Base-by-base conservation (phyloP, 2,888 invertebrate species). In the Lithosia quadra region DNA sequence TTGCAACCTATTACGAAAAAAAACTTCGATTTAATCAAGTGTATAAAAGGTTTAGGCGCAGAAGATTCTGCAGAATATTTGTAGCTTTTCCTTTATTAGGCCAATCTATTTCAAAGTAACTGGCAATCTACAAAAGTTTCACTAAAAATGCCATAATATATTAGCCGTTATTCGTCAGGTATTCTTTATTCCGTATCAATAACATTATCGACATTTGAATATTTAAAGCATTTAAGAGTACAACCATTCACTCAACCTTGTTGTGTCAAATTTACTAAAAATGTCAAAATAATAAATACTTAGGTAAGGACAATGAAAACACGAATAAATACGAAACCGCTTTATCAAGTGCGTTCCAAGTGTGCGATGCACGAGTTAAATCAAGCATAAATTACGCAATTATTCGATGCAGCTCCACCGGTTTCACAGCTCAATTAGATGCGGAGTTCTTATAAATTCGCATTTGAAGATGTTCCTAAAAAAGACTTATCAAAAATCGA, bases 271-370 rank as follows among this genome's bases (percentile, higher is more conserved):
- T 49, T 49, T n/a, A n/a, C 49, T n/a, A 49, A 9, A 43, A 49
- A 49, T 49, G 18, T 49, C 49, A n/a, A 49, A 49, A 49, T 49
- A 49, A 49, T 49, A 49, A 49, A n/a, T 49, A 49, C 15, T n/a
- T n/a, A 49, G n/a, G n/a, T 49, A n/a, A 49, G 49, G 49, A 49
- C 49, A 49, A 49, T 49, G n/a, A n/a, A 49, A 18, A n/a, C 49
- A 49, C 49, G 43, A 43, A 43, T 56, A 13, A 24, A 56, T 24
- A 22, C 24, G 56, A 24, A 56, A 24, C 28, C 11, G 8, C 24
- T 60, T 57, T 4, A 24, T 39, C 22, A 39, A 39, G 39, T 39
- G 15, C 9, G 39, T 22, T 39, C 2, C 7, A 39, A 60, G 36
- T 10, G 39, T 18, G 39, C 15, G 18, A 59, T 36, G 59, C 13